Evolutionary conservation across 2,797 vertebrate genomes (phyloP).

Genomic region (Lacerta viridis): DNA sequence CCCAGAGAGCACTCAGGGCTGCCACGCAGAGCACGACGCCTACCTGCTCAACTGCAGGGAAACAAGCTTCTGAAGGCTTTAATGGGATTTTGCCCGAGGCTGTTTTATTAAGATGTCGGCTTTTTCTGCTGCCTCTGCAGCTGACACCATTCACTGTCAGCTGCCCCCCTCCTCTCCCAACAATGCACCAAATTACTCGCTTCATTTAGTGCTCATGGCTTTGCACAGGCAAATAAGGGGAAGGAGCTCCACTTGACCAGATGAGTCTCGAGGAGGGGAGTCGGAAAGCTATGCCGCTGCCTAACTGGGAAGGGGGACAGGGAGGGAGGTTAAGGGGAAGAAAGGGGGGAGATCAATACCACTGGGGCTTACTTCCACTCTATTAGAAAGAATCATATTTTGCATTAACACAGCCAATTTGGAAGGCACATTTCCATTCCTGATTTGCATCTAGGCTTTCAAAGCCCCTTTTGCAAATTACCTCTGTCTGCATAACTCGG

Average conservation of each 20-base stretch:
- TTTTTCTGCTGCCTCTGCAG: slow-evolving; percentile 99
- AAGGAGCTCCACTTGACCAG: slow-evolving; percentile 82
- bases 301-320: slow-evolving; percentile 57
- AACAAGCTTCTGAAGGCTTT: slow-evolving; percentile 99
- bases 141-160: slow-evolving; percentile 97
- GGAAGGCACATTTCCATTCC: slow-evolving; percentile 74
- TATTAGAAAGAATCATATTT: slow-evolving; percentile 78
- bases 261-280: slow-evolving; percentile 81
- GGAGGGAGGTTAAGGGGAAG: slow-evolving; percentile 35
- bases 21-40: slow-evolving; percentile 83
- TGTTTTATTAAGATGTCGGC: slow-evolving; percentile 99
- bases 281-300: slow-evolving; percentile 79
- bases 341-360: slow-evolving; percentile 78
- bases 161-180: slow-evolving; percentile 87
- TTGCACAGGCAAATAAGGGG: slow-evolving; percentile 84
- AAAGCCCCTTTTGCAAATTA: slow-evolving; percentile 78
- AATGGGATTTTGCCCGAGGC: slow-evolving; percentile 99
- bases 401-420: slow-evolving; percentile 77
- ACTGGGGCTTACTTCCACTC: slow-evolving; percentile 75
- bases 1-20: slow-evolving; percentile 87
- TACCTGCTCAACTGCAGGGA: slow-evolving; percentile 99
- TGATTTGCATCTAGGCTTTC: slow-evolving; percentile 78
- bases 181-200: slow-evolving; percentile 87
- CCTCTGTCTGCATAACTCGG: slow-evolving; percentile 44
- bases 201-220: slow-evolving; percentile 89